Evolutionary conservation across 2,888 invertebrate species (phyloP).

Genomic region (Drosophila rellima): DNA sequence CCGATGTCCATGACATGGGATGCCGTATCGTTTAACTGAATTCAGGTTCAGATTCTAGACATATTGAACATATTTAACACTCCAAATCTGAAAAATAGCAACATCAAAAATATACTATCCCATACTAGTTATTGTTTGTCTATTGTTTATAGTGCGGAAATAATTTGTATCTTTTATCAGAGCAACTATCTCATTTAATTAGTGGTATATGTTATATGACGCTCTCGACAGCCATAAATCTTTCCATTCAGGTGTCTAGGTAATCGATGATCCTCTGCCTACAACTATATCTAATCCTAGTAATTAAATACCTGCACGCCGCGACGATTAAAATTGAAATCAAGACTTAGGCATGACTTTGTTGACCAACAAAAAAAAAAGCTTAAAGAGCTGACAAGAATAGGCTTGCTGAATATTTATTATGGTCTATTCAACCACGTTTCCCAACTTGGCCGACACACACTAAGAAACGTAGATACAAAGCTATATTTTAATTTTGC

Average conservation of each 20-base stretch:
- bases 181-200: conserved; percentile 45
- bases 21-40: conserved; percentile 44
- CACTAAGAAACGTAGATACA: neutral
- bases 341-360: conserved; percentile 17
- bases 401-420: conserved; percentile 54
- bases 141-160: conserved; percentile 57
- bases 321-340: conserved; percentile 72
- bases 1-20: conserved; percentile 63
- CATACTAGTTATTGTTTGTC: conserved; percentile 12
- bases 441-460: conserved; percentile 16
- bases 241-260: conserved; percentile 28
- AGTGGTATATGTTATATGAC: conserved; percentile 24
- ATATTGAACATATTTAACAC: conserved; percentile 31
- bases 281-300: conserved; percentile 40
- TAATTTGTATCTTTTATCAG: conserved; percentile 47
- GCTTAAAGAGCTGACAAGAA: conserved; percentile 28
- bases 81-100: conserved; percentile 40
- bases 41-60: conserved; percentile 36
- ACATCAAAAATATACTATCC: conserved; percentile 22
- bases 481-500: conserved; percentile 67
- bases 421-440: conserved; percentile 19
- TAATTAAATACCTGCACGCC: conserved; percentile 76
- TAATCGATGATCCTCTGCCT: conserved; percentile 18
- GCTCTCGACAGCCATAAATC: conserved; percentile 36
- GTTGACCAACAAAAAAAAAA: conserved; percentile 3